These are phyloP conservation scores for Agrotis segetum DNA, from an alignment of 2,888 invertebrate species.

Conservation along the genomic window DNA sequence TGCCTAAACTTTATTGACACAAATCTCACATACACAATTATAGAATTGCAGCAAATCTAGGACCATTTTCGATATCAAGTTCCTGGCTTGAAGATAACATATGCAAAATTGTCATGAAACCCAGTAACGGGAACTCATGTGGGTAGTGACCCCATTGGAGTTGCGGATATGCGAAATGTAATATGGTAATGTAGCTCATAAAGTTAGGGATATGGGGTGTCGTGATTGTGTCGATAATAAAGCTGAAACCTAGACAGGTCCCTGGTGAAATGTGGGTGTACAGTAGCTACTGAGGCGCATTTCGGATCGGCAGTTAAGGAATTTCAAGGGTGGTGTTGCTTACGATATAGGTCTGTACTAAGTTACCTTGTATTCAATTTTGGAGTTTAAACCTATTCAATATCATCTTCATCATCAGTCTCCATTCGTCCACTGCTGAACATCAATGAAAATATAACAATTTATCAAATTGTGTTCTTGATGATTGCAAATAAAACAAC, in stretches of 20 bases:
- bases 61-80: slow-evolving; percentile 42
- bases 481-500: not conserved
- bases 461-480: not conserved
- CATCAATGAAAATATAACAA: no score
- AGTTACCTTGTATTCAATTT: no score
- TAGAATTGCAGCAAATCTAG: slow-evolving; percentile 36
- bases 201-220: slow-evolving; percentile 15
- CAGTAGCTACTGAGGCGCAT: no score
- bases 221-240: not conserved
- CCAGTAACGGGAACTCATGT: slow-evolving; percentile 60
- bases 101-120: slow-evolving; percentile 54
- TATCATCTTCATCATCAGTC: no score
- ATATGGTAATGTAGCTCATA: slow-evolving; percentile 25
- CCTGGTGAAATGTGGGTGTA: no score
- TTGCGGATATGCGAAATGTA: slow-evolving; percentile 40
- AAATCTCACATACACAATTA: slow-evolving; percentile 23
- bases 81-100: slow-evolving; percentile 52
- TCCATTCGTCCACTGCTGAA: no score
- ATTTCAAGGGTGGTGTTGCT: no score
- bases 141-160: slow-evolving; percentile 59
- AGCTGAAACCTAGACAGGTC: not conserved
- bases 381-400: no score
- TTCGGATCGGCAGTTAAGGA: no score
- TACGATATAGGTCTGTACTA: no score
- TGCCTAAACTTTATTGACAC: not conserved